These are phyloP conservation scores for Paguma larvata DNA, from an alignment of 2,797 vertebrate genomes.

Conservation along the genomic window DNA sequence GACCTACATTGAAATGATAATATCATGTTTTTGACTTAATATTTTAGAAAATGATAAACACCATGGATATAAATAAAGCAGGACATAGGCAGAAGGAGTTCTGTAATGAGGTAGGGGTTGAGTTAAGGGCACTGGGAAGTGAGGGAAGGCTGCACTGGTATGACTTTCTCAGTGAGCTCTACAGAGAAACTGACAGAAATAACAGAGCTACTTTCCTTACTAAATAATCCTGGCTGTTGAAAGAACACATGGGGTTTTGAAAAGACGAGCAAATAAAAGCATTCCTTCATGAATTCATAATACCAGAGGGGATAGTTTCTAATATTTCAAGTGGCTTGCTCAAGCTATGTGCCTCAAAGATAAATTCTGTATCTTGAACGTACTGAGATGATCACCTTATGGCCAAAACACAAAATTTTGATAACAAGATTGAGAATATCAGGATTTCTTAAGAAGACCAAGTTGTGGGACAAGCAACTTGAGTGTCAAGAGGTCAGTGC, in stretches of 20 bases:
- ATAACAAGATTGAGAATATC: neutral
- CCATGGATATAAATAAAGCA: neutral
- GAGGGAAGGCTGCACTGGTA: neutral
- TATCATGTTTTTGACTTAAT: neutral
- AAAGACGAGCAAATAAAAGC: neutral
- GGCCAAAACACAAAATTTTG: neutral
- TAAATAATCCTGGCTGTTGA: neutral
- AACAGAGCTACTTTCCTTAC: neutral
- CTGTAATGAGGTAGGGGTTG: neutral
- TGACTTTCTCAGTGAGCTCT: neutral
- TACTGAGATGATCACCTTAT: neutral
- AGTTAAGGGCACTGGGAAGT: neutral
- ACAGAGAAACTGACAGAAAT: neutral
- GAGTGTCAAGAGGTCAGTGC: neutral
- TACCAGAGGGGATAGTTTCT: neutral
- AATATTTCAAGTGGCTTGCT: neutral
- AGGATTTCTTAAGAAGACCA: constrained; percentile 34
- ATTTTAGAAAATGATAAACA: constrained; percentile 1
- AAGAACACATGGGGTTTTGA: neutral
- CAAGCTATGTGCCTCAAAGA: neutral
- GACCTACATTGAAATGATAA: neutral
- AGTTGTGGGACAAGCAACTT: neutral
- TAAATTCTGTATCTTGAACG: neutral
- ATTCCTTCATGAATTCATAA: neutral
- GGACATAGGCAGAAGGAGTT: neutral